Evolutionary conservation across 2,113 vertebrate genomes (phyloP).

Genomic region (Eudyptes chrysolophus): DNA sequence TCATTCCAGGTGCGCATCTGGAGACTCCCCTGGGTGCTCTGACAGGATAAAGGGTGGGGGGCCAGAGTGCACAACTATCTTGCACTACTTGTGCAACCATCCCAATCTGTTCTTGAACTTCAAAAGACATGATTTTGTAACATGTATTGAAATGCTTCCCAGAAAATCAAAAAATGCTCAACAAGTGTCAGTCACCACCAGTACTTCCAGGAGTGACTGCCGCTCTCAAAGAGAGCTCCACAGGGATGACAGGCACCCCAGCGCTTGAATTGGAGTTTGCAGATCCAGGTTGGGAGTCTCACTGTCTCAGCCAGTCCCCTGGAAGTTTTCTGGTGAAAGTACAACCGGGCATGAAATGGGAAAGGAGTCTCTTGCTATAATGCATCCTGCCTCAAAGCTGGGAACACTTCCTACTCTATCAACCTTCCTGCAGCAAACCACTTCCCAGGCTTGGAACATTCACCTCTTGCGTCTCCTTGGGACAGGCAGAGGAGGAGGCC

Average conservation of each 20-base stretch:
- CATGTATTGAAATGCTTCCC: not conserved
- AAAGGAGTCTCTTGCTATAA: not conserved
- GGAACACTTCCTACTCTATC: not conserved
- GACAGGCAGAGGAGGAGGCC: not conserved
- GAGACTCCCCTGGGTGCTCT: not conserved
- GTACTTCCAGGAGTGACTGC: not conserved
- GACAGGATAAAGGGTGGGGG: not conserved
- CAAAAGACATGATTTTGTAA: not conserved
- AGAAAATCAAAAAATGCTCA: not conserved
- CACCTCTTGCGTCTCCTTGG: not conserved
- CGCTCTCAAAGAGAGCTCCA: not conserved
- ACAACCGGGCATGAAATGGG: not conserved
- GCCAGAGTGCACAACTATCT: not conserved
- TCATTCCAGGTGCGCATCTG: not conserved
- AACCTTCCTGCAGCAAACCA: not conserved
- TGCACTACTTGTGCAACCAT: not conserved
- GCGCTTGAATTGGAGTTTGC: not conserved
- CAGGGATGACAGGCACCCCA: not conserved
- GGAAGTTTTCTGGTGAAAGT: not conserved
- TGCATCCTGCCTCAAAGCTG: not conserved
- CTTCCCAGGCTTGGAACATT: not conserved
- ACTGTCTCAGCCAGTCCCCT: not conserved
- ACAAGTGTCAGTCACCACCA: not conserved
- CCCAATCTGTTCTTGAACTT: not conserved
- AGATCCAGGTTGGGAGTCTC: not conserved